Evolutionary conservation across 2,888 invertebrate species (phyloP).

Genomic region (Ennomos quercinarius): DNA sequence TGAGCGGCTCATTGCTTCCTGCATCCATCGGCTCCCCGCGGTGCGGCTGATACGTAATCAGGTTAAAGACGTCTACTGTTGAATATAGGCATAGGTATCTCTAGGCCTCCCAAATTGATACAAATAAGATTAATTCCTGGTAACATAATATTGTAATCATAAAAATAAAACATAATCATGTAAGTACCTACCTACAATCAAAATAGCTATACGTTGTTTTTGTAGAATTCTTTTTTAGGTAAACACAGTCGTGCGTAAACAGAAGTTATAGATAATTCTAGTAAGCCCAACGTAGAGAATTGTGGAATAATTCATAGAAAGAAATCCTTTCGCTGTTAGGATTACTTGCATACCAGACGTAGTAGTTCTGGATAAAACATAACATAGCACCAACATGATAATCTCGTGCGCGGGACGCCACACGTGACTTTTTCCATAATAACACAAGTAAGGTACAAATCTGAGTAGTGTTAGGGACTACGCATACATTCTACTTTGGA

Average conservation of each 20-base stretch:
- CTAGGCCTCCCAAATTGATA: no score
- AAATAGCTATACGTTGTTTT: no score
- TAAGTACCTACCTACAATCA: no score
- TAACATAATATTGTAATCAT: no score
- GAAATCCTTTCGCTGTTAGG: slow-evolving; percentile 40
- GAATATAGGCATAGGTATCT: no score
- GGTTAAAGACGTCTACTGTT: no score
- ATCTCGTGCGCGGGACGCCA: slow-evolving; percentile 44
- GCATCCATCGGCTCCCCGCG: no score
- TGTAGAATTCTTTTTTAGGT: not conserved
- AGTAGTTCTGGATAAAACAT: slow-evolving; percentile 38
- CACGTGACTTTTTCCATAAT: slow-evolving; percentile 42
- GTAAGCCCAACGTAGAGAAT: slow-evolving; percentile 15
- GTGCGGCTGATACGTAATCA: no score
- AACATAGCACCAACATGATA: slow-evolving; percentile 52
- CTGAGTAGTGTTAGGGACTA: slow-evolving; percentile 32
- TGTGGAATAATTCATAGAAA: slow-evolving; percentile 37
- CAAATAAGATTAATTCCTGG: no score
- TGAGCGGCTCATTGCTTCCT: no score
- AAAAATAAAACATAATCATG: no score
- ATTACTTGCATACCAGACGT: slow-evolving; percentile 42
- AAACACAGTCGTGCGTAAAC: not conserved
- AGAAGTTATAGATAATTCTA: slow-evolving; percentile 10
- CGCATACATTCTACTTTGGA: slow-evolving; percentile 12
- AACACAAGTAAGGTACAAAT: slow-evolving; percentile 48